Percentiles rank a stretch among this genome's conserved stretches.
phyloP scores from a whole-genome alignment of 2,888 invertebrate genomes.

The Thymelicus acteon region DNA sequence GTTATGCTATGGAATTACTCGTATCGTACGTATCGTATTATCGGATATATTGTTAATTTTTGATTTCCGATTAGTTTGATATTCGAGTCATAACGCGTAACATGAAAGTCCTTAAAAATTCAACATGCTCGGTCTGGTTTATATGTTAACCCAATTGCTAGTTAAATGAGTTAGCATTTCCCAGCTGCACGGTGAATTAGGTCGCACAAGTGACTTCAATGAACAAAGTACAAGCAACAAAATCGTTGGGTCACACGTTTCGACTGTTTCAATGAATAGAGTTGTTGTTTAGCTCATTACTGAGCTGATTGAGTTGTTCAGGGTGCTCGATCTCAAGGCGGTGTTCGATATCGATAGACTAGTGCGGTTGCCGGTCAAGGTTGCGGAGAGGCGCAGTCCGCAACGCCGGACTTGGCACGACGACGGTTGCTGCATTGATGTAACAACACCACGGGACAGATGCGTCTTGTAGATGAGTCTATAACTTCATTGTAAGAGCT shows the following conservation, averaged over 20 bases:
- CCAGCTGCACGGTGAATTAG: conserved; percentile 13
- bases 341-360: conserved; percentile 29
- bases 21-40: neutral
- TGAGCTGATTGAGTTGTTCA: neutral
- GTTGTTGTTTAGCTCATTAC: neutral
- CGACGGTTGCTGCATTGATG: conserved; percentile 55
- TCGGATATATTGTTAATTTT: neutral
- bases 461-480: neutral
- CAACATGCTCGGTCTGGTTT: neutral
- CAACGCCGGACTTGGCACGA: conserved; percentile 65
- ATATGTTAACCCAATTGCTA: conserved; percentile 21
- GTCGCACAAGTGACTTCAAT: conserved; percentile 9
- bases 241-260: conserved; percentile 16
- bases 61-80: neutral
- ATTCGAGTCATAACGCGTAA: neutral
- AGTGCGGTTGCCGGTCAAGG: conserved; percentile 71
- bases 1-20: neutral
- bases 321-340: conserved; percentile 13
- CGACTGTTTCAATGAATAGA: conserved; percentile 22
- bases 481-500: too few species aligned
- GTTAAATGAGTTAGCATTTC: conserved; percentile 23
- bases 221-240: conserved; percentile 1
- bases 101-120: neutral
- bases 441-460: conserved; percentile 17
- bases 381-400: conserved; percentile 73